Percentiles rank a stretch among this genome's conserved stretches.
phyloP scores from a whole-genome alignment of 1,140 invertebrate genomes.

The Brachionus koreanus region DNA sequence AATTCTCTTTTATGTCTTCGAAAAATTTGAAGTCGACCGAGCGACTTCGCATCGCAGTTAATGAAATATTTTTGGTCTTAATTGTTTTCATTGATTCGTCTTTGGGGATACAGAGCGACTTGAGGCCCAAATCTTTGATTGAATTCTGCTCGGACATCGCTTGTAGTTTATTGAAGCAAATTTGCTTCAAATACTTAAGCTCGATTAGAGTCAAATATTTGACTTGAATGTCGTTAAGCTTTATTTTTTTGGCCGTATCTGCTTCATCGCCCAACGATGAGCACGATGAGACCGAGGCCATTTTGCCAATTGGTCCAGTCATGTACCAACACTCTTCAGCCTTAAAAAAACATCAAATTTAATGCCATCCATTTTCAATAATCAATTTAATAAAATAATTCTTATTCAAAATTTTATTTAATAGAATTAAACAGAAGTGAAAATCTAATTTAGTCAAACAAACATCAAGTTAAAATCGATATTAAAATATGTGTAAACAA shows the following conservation, averaged over 20 bases:
- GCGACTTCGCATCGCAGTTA: not conserved
- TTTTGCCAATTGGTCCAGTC: conserved; percentile 1
- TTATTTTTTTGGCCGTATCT: not conserved
- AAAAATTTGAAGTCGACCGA: conserved; percentile 40
- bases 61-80: conserved; percentile 22
- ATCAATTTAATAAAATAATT: not conserved
- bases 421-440: no score
- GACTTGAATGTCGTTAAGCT: not conserved
- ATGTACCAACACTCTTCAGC: conserved; percentile 29
- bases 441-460: no score
- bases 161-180: conserved; percentile 34
- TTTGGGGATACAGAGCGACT: conserved; percentile 13
- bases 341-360: not conserved
- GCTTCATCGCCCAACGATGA: not conserved
- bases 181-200: conserved; percentile 40
- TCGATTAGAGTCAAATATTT: conserved; percentile 43
- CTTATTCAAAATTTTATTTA: no score
- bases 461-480: not conserved
- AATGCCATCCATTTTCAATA: not conserved
- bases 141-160: not conserved
- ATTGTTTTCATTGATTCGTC: conserved; percentile 41
- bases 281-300: not conserved
- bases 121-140: not conserved
- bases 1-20: conserved; percentile 44
- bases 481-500: not conserved